A percentile compares a stretch with the other conserved stretches of the same genome.
These are phyloP conservation scores for Siniperca knerii DNA, from an alignment of 2,113 vertebrate species.

Conservation along the genomic window DNA sequence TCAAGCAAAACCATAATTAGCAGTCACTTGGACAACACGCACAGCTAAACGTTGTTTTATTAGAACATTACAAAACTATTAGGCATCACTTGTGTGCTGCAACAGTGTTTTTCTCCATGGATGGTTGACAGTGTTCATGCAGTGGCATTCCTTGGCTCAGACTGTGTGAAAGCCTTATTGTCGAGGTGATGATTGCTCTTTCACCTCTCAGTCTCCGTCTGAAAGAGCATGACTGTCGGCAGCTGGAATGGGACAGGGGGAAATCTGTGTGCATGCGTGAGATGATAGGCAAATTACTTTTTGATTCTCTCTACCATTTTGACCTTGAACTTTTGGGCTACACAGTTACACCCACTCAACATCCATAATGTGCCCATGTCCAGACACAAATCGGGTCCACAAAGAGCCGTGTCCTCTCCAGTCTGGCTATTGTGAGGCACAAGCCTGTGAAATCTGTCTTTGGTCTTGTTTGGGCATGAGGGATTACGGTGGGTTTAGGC, in stretches of 20 bases:
- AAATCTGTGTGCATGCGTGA: slow-evolving; percentile 32
- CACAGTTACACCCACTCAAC: slow-evolving; percentile 42
- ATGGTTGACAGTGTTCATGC: slow-evolving; percentile 19
- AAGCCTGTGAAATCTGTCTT: slow-evolving; percentile 77
- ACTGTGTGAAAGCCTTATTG: slow-evolving; percentile 59
- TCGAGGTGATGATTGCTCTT: slow-evolving; percentile 58
- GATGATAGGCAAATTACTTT: slow-evolving; percentile 52
- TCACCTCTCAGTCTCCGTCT: slow-evolving; percentile 71
- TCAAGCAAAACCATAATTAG: not conserved
- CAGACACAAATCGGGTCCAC: slow-evolving; percentile 57
- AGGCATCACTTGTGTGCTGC: not conserved
- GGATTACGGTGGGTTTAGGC: slow-evolving; percentile 73
- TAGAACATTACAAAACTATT: not conserved
- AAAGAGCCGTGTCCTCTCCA: slow-evolving; percentile 59
- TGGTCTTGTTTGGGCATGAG: slow-evolving; percentile 72
- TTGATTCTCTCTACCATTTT: slow-evolving; percentile 48
- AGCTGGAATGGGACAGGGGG: slow-evolving; percentile 83
- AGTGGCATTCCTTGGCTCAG: slow-evolving; percentile 44
- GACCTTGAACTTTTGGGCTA: slow-evolving; percentile 54
- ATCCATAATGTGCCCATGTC: slow-evolving; percentile 28
- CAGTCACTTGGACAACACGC: not conserved
- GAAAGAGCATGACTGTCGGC: slow-evolving; percentile 71
- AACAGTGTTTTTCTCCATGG: not conserved
- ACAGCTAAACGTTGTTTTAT: not conserved
- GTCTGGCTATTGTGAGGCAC: slow-evolving; percentile 74